Base-by-base conservation (phyloP, 2,113 vertebrate species). In the Oriolus oriolus region DNA sequence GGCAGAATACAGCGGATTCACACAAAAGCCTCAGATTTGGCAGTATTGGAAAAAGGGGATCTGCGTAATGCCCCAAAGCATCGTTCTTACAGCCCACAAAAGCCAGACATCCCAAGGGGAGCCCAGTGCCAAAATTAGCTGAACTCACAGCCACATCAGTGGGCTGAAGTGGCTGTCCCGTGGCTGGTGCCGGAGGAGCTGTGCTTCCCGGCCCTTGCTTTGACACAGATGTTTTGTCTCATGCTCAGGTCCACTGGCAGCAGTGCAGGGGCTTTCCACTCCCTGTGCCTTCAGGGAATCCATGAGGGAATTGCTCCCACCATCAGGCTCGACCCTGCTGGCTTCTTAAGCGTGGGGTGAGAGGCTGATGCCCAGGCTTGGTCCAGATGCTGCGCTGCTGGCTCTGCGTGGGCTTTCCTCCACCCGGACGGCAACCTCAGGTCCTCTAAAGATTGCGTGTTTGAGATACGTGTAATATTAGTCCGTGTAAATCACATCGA, bases 401-500 rank as follows among this genome's bases (percentile, higher is more conserved):
- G 60, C 35, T 75, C 69, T 94, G 64, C 28, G 2, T 87, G 89
- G 93, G 59, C 61, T 87, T 81, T 87, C 56, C 31, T 78, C 44
- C 21, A 2, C 68, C 64, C 45, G 4, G 37, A 60, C 27, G 0
- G 70, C 95, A 94, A 75, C 71, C 49, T 88, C 76, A 24, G 56
- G 68, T 93, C 83, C 89, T 93, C 83, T 79, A 47, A 96, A 95
- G 91, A 71, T 60, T 96, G 83, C 68, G 0, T 84, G 76, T 96
- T 96, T 92, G 93, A 93, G 90, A 95, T 96, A 90, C 90, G 76
- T 95, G 83, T 93, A 95, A 96, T 84, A 90, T 90, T 93, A 94
- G 59, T 86, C 75, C 8, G 0, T 7, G 20, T 95, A 95, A 96
- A 95, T 95, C 86, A 95, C 81, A 81, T 83, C 79, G 60, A 95